These are phyloP conservation scores for Halcyon chelicuti DNA, from an alignment of 2,797 vertebrate genomes.

Conservation along the genomic window DNA sequence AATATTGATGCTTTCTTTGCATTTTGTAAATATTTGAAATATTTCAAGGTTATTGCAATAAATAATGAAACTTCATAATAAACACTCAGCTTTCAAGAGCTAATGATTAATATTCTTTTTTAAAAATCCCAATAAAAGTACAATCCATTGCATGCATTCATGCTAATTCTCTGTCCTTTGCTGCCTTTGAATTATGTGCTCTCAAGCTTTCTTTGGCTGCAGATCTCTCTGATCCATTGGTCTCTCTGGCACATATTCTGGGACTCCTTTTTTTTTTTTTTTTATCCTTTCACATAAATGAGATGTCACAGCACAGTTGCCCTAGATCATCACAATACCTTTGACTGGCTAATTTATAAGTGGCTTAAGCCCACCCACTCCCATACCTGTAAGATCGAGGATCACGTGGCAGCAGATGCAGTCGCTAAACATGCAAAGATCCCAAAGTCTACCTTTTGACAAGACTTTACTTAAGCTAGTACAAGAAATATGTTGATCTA, in stretches of 20 bases:
- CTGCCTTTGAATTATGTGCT: neutral
- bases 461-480: neutral
- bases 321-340: neutral
- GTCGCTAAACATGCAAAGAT: neutral
- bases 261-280: neutral
- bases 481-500: neutral
- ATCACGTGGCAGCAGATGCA: neutral
- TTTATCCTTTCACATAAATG: neutral
- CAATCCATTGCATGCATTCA: rapidly evolving
- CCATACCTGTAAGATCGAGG: neutral
- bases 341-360: neutral
- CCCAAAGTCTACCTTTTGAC: neutral
- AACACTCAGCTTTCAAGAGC: neutral
- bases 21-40: neutral
- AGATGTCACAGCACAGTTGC: neutral
- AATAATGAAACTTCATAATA: neutral
- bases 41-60: neutral
- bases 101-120: neutral
- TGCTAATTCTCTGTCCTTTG: neutral
- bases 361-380: neutral
- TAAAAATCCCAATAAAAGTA: neutral
- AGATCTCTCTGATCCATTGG: neutral
- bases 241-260: neutral
- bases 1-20: neutral
- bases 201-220: neutral